Percentiles rank a stretch among this genome's conserved stretches.
These are phyloP conservation scores for Okapia johnstoni DNA, from an alignment of 2,113 vertebrate genomes.

Conservation along the genomic window DNA sequence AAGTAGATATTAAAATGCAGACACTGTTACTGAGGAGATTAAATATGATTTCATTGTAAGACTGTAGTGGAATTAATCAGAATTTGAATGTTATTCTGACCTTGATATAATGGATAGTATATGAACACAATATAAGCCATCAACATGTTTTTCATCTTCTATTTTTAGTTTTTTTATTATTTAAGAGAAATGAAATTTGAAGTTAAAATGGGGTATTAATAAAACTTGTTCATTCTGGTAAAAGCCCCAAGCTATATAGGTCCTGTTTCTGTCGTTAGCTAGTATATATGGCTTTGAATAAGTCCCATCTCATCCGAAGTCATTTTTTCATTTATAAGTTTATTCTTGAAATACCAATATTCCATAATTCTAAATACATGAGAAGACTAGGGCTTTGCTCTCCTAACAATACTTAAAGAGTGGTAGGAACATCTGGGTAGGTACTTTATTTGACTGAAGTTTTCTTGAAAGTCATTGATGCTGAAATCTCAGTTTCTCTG, in stretches of 20 bases:
- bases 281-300: background rate
- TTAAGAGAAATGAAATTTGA: background rate
- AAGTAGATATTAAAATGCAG: conserved; percentile 38
- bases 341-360: conserved; percentile 22
- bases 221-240: background rate
- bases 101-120: background rate
- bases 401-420: background rate
- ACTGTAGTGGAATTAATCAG: conserved; percentile 12
- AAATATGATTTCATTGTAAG: conserved; percentile 18
- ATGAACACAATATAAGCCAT: background rate
- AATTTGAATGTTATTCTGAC: conserved; percentile 40
- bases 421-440: background rate
- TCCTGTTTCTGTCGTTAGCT: background rate
- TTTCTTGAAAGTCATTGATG: background rate
- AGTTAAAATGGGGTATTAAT: background rate
- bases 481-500: background rate
- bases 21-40: background rate
- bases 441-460: background rate
- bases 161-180: background rate
- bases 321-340: background rate
- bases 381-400: background rate
- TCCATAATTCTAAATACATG: background rate
- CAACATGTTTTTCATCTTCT: background rate
- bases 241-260: background rate
- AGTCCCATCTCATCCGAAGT: background rate